Evolutionary conservation across 2,888 invertebrate genomes (phyloP).

Genomic region (Quadroppia sp.): DNA sequence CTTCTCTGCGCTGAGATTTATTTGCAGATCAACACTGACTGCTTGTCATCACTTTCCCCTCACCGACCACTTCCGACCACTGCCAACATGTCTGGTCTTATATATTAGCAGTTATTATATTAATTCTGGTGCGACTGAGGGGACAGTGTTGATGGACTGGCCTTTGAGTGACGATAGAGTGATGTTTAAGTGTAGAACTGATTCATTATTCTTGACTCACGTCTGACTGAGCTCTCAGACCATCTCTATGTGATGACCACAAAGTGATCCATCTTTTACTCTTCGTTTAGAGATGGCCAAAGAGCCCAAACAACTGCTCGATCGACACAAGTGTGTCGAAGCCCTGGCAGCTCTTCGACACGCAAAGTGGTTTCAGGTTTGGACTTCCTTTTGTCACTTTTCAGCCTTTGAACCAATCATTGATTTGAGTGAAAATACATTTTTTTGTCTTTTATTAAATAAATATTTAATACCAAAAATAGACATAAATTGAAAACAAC

Average conservation of each 20-base stretch:
- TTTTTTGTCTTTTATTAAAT: neutral
- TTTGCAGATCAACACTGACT: slow-evolving; percentile 24
- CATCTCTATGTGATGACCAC: slow-evolving; percentile 3
- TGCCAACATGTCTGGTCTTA: no score
- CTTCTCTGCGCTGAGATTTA: slow-evolving; percentile 24
- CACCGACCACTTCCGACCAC: no score
- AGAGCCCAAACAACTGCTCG: slow-evolving; percentile 82
- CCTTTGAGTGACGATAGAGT: slow-evolving; percentile 29
- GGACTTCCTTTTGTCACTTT: slow-evolving; percentile 50
- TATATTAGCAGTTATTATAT: neutral
- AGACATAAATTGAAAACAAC: neutral
- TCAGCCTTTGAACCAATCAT: slow-evolving; percentile 51
- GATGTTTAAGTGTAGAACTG: slow-evolving; percentile 19
- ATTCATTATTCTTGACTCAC: slow-evolving; percentile 33
- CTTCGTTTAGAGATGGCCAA: slow-evolving; percentile 55
- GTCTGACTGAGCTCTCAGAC: slow-evolving; percentile 2
- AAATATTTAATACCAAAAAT: neutral
- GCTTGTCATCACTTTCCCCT: slow-evolving; percentile 15
- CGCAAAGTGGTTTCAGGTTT: slow-evolving; percentile 99
- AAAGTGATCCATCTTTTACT: slow-evolving; percentile 25
- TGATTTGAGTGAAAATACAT: neutral
- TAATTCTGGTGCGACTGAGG: neutral
- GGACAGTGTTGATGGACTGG: slow-evolving; percentile 36
- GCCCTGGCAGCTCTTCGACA: slow-evolving; percentile 99
- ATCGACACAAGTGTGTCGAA: slow-evolving; percentile 99